Evolutionary conservation across 30 jellyfish, hydroid and myxozoan species (phyloP).

Genomic region (Turritopsis rubra): DNA sequence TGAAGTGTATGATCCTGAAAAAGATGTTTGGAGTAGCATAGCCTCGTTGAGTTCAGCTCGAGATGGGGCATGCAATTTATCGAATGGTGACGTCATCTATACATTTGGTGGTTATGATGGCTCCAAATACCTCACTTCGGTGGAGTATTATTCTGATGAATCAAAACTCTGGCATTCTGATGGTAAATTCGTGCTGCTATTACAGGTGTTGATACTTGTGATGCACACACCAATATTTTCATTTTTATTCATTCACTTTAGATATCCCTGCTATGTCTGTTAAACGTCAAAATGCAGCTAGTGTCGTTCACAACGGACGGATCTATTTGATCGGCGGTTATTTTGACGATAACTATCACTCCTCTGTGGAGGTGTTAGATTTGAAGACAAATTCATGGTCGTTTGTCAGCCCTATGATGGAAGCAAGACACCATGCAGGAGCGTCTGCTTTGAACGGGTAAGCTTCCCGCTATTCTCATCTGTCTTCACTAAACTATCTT

Average conservation of each 20-base stretch:
- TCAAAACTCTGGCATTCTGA: constrained; percentile 56
- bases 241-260: constrained; percentile 7
- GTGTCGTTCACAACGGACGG: constrained; percentile 57
- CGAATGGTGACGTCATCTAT: constrained; percentile 75
- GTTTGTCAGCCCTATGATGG: constrained; percentile 50
- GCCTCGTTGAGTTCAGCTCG: constrained; percentile 71
- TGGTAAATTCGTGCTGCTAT: constrained; percentile 31
- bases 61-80: constrained; percentile 92
- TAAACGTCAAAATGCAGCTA: constrained; percentile 81
- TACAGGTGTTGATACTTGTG: not conserved
- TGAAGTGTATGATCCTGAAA: constrained; percentile 72
- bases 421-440: constrained; percentile 90
- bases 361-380: constrained; percentile 74
- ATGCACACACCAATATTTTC: not conserved
- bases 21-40: constrained; percentile 69
- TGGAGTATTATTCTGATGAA: constrained; percentile 72
- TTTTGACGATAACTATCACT: constrained; percentile 56
- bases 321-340: constrained; percentile 92
- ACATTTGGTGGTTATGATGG: constrained; percentile 98
- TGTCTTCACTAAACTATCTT: not conserved
- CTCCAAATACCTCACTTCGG: constrained; percentile 50
- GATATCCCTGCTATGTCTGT: constrained; percentile 54
- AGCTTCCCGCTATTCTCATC: not conserved
- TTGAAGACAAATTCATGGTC: constrained; percentile 64
- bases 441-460: constrained; percentile 92